These are phyloP conservation scores for Nibea albiflora DNA, from an alignment of 2,113 vertebrate genomes.

Conservation along the genomic window DNA sequence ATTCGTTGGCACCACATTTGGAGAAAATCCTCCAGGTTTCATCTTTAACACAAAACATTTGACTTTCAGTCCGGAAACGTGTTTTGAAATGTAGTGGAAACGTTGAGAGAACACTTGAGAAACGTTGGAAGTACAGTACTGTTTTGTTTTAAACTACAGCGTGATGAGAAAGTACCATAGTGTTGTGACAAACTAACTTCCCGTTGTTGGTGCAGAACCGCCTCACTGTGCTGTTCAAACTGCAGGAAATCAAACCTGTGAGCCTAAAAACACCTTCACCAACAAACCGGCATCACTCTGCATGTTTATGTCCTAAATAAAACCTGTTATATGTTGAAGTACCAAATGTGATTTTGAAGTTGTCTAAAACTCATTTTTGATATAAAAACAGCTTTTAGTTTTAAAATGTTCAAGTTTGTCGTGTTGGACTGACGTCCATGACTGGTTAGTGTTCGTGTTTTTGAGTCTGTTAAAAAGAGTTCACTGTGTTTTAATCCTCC, in stretches of 20 bases:
- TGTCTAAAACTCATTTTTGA: neutral
- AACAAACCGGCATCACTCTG: neutral
- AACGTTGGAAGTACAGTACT: neutral
- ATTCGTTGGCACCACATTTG: neutral
- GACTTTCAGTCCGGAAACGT: neutral
- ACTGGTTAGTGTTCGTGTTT: neutral
- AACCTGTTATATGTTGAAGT: neutral
- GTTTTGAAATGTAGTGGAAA: conserved; percentile 1
- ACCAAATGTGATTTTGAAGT: neutral
- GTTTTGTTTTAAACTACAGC: neutral
- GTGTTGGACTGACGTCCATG: neutral
- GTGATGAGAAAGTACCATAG: neutral
- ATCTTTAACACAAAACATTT: neutral
- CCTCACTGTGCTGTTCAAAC: neutral
- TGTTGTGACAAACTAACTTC: neutral
- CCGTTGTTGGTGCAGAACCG: neutral
- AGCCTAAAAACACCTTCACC: neutral
- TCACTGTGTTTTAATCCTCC: no score
- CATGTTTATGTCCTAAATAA: no score
- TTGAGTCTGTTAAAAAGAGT: neutral
- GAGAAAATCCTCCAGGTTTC: neutral
- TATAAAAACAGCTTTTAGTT: neutral
- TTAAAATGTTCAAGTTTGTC: neutral
- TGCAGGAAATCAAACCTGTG: neutral
- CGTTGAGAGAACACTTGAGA: neutral